These are phyloP conservation scores for Horisme vitalbata DNA, from an alignment of 2,888 invertebrate species.

Conservation along the genomic window DNA sequence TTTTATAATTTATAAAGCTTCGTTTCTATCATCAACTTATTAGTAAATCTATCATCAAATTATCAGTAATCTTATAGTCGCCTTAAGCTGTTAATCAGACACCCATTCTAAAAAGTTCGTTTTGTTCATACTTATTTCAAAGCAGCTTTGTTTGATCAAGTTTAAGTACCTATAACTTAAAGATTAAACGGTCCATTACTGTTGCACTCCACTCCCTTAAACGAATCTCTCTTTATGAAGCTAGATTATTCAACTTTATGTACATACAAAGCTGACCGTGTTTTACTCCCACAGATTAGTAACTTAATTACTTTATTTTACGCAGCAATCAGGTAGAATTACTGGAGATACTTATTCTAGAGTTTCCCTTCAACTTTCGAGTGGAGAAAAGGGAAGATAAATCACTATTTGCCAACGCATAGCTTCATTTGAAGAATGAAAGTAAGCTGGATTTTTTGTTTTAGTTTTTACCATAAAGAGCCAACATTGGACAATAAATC, in stretches of 20 bases:
- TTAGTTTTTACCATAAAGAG: no score
- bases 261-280: conserved; percentile 9
- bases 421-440: not conserved
- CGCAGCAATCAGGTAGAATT: conserved; percentile 7
- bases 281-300: conserved; percentile 9
- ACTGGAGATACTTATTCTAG: conserved; percentile 3
- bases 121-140: not conserved
- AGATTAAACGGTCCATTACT: conserved; percentile 8
- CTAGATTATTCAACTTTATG: conserved; percentile 12
- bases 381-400: not conserved
- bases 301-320: conserved; percentile 19
- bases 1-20: not conserved
- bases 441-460: no score
- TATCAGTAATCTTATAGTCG: no score
- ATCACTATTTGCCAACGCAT: conserved; percentile 2
- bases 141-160: no score
- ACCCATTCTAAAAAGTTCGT: no score
- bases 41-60: conserved; percentile 3
- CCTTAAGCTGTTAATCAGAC: no score
- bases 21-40: conserved; percentile 9
- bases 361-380: conserved; percentile 21
- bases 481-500: no score
- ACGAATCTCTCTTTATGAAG: conserved; percentile 2
- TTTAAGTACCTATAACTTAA: not conserved
- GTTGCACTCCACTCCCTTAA: conserved; percentile 8